phyloP scores from a whole-genome alignment of 2,888 invertebrate genomes.

The Tortrix viridana region DNA sequence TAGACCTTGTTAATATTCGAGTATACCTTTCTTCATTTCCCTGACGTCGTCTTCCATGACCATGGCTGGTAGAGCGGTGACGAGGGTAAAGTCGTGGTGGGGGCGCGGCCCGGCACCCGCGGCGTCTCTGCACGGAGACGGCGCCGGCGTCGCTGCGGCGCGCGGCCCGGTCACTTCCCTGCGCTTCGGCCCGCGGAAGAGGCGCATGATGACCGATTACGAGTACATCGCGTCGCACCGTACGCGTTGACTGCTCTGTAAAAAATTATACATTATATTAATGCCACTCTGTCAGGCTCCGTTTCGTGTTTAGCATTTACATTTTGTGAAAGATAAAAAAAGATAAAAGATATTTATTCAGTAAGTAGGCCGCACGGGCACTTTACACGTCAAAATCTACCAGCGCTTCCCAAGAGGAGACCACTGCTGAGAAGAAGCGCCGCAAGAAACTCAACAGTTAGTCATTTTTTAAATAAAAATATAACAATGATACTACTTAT shows the following conservation, averaged over 20 bases:
- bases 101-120: constrained; percentile 57
- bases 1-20: too few relatives aligned
- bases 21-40: constrained; percentile 84
- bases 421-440: too few relatives aligned
- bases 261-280: background rate
- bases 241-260: constrained; percentile 53
- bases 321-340: too few relatives aligned
- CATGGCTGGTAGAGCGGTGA: constrained; percentile 90
- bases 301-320: background rate
- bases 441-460: too few relatives aligned
- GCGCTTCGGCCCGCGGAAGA: constrained; percentile 87
- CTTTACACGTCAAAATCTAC: too few relatives aligned
- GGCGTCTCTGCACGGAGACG: constrained; percentile 75
- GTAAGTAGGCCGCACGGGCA: too few relatives aligned
- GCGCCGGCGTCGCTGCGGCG: constrained; percentile 67
- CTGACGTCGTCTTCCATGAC: constrained; percentile 88
- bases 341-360: too few relatives aligned
- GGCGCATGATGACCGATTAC: constrained; percentile 85
- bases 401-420: too few relatives aligned
- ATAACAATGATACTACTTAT: too few relatives aligned
- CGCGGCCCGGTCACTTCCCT: constrained; percentile 85
- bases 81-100: constrained; percentile 87
- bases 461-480: too few relatives aligned
- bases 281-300: background rate
- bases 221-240: constrained; percentile 75